Evolutionary conservation across 2,113 vertebrate genomes (phyloP), one percentile per base, ranked within the genome.

Genomic region (Sturnira hondurensis): DNA sequence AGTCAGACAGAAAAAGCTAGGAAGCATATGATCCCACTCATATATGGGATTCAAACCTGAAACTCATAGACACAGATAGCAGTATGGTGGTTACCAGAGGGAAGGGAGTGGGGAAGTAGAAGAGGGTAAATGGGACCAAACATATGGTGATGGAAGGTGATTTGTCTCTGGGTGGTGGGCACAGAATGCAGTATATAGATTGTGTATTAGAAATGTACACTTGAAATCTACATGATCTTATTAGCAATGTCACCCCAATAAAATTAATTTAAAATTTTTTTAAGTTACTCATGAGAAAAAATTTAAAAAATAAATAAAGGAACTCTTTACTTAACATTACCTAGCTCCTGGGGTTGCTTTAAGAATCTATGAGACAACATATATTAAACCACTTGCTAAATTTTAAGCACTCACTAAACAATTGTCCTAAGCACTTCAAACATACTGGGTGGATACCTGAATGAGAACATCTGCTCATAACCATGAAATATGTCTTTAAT

Each of bases 401-500:
- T 90, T 86, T 74, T 65, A 90, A 95, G 47, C 43, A 52, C 28
- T 56, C 43, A 52, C 28, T 56, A 47, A 54, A 63, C 4, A 86
- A 50, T 43, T 94, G 85, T 24, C 86, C 24, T 61, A 78, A 88
- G 36, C 20, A 68, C 15, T 63, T 78, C 91, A 80, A 81, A 95
- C 87, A 70, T 43, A 47, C 20, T 86, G 85, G 9, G 33, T 93
- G 38, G n/a, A 86, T 84, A 84, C 19, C 58, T 52, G 12, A 94
- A 85, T 85, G 15, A 81, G 82, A 81, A 7, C 45, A 93, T 86
- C 36, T 97, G 20, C 38, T 89, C 33, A 63, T 52, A 93, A 47
- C 5, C 26, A 81, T 88, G n/a, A 95, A 95, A 88, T 91, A 85
- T 58, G 84, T 92, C 38, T 70, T 65, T 93, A 88, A 91, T 83